Conservation (phyloP, 2,113 vertebrate species). For the Serranochromis macrocephalus region DNA sequence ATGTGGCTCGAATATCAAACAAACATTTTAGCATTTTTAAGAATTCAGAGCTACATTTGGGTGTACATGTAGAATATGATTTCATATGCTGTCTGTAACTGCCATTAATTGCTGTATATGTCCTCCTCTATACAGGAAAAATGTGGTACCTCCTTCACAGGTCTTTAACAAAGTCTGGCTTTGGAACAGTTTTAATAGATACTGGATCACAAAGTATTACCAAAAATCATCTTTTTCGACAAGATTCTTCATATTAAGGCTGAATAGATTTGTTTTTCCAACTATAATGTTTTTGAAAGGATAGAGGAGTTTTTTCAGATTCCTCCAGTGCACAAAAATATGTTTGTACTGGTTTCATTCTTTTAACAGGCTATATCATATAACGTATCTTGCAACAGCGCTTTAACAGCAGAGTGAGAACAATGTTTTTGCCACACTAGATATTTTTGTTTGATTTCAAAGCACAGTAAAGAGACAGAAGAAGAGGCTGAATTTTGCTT, state of each 20-base stretch:
- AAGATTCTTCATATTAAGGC: accelerated
- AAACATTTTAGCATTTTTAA: neutral
- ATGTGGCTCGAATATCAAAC: constrained; percentile 14
- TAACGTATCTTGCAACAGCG: neutral
- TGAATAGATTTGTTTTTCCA: neutral
- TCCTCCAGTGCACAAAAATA: neutral
- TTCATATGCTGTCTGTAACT: constrained; percentile 29
- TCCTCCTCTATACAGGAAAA: constrained; percentile 58
- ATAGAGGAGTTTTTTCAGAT: neutral
- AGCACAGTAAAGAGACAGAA: neutral
- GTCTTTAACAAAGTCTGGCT: constrained; percentile 68
- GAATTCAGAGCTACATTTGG: constrained; percentile 43
- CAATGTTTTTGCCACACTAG: neutral
- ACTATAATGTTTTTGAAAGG: neutral
- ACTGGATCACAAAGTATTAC: neutral
- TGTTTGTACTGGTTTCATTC: neutral
- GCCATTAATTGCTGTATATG: constrained; percentile 46
- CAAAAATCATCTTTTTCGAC: neutral
- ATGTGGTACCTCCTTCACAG: constrained; percentile 68
- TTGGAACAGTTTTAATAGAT: constrained; percentile 10
- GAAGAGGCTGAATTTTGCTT: neutral
- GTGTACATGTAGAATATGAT: constrained; percentile 29
- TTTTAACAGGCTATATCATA: neutral
- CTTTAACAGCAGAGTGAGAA: neutral
- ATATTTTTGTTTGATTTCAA: neutral